Evolutionary conservation across 2,113 vertebrate genomes (phyloP), one percentile per base, ranked within the genome.

Genomic region (Cervus canadensis): DNA sequence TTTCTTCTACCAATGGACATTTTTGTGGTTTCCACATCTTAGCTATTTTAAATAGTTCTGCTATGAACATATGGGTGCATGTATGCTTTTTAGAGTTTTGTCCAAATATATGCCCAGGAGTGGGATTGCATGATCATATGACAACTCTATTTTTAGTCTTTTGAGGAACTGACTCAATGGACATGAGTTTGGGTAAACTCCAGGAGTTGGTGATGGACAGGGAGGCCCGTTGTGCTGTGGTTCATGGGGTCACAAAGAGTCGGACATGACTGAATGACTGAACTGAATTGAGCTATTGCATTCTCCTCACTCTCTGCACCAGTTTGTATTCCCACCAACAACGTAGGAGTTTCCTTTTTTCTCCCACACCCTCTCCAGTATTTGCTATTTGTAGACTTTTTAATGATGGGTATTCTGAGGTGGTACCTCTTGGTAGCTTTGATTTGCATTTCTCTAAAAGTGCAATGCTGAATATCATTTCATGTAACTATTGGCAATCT

Each of bases 171-270:
- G 5, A 71, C n/a, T 40, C n/a, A 40, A 40, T 71, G 67, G n/a
- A 40, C n/a, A 71, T 71, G n/a, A 6, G n/a, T 71, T 40, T 71
- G 10, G n/a, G n/a, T 71, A 71, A 71, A 71, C 67, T 40, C n/a
- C 19, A 12, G n/a, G n/a, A 71, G 5, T 23, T 71, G n/a, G n/a
- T 71, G 19, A 71, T 71, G 33, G 67, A 71, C n/a, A 36, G 17
- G n/a, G 4, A 67, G 17, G 33, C 33, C 33, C 4, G 7, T 5
- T 0, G 2, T 67, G 33, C 16, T 36, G 33, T 0, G 0, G 17
- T 67, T 67, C 64, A 12, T 12, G 67, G 10, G 19, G 21, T 71
- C 2, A 0, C 9, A 36, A 12, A 71, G 10, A 12, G 36, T 19
- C 12, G 19, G 10, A 71, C n/a, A 36, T 1, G 1, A 36, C 10